Percentiles rank a stretch among this genome's conserved stretches.
Conservation (phyloP, 2,113 vertebrate species). For the Quiscalus mexicanus region DNA sequence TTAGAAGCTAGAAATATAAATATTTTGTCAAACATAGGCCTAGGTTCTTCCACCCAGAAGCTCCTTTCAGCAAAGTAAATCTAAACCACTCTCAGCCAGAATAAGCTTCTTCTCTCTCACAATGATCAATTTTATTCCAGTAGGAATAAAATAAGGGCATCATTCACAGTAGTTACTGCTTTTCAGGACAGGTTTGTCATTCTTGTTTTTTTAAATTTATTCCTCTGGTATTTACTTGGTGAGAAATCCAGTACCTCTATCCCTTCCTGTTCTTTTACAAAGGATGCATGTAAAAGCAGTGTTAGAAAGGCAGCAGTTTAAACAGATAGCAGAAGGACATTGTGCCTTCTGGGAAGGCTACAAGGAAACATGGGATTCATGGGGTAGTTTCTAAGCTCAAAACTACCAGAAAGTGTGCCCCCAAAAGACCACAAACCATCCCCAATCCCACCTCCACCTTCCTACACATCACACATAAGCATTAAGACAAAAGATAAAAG, state of each 20-base stretch:
- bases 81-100: background rate
- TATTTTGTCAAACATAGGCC: background rate
- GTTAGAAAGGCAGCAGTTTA: background rate
- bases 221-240: background rate
- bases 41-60: background rate
- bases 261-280: background rate
- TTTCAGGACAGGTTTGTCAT: background rate
- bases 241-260: background rate
- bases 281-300: background rate
- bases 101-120: background rate
- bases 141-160: background rate
- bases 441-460: background rate
- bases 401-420: background rate
- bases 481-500: background rate
- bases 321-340: background rate
- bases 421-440: background rate
- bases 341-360: background rate
- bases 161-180: background rate
- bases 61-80: background rate
- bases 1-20: constrained; percentile 29
- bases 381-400: background rate
- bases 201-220: background rate
- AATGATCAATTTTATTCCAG: background rate
- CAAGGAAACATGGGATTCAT: background rate
- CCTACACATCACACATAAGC: background rate